Percentiles rank a stretch among this genome's conserved stretches.
These are phyloP conservation scores for Norana najaformis DNA, from an alignment of 2,888 invertebrate genomes.

Conservation along the genomic window DNA sequence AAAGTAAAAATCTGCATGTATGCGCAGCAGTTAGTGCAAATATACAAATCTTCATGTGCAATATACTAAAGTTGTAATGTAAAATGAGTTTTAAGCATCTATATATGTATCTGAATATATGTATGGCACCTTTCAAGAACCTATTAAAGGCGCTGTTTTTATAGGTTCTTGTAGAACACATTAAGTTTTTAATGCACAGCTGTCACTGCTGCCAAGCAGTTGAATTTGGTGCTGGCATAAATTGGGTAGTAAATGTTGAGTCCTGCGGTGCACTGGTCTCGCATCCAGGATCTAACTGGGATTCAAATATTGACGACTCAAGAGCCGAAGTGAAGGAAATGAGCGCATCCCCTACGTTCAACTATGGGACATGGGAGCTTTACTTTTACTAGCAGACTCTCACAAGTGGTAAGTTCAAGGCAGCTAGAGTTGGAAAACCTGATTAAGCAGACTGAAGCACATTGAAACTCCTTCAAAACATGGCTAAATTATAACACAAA, in stretches of 20 bases:
- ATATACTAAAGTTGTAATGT: too few species aligned
- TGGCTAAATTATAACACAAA: neutral
- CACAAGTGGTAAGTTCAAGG: neutral
- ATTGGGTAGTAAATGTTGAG: neutral
- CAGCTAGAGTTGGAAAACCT: neutral
- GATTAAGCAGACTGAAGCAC: neutral
- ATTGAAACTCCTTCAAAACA: neutral
- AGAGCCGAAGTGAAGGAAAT: neutral
- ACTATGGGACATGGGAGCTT: neutral
- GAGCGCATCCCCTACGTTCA: neutral
- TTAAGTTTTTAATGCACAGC: too few species aligned
- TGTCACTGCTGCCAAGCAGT: too few species aligned
- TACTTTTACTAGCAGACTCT: neutral
- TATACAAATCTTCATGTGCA: too few species aligned
- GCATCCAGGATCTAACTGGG: neutral
- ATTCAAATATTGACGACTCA: too few species aligned
- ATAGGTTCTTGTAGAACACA: too few species aligned
- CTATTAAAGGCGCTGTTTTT: too few species aligned
- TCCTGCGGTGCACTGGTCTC: neutral
- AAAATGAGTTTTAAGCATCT: too few species aligned
- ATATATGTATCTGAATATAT: too few species aligned
- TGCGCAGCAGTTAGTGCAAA: too few species aligned
- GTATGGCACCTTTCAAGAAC: too few species aligned
- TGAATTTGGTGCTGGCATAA: neutral
- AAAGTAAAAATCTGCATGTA: too few species aligned